Evolutionary conservation across 1,140 invertebrate genomes (phyloP).

Genomic region (Meloidogyne exigua): DNA sequence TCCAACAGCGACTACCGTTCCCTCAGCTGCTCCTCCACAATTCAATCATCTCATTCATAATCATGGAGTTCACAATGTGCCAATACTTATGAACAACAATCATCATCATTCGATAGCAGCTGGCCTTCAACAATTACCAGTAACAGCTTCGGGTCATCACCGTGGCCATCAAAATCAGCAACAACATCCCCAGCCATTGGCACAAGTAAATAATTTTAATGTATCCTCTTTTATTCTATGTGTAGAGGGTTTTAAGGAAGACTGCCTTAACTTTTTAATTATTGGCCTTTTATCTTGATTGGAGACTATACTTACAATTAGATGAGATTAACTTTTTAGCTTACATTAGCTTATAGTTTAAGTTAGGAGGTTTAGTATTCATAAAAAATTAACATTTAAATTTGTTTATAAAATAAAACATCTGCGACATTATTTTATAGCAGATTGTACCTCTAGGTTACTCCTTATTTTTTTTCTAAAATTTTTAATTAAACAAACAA

Average conservation of each 20-base stretch:
- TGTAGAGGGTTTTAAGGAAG: background rate
- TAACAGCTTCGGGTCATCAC: background rate
- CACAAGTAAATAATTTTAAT: no score
- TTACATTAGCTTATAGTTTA: no score
- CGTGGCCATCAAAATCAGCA: background rate
- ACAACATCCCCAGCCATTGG: background rate
- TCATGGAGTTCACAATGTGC: background rate
- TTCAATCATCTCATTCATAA: background rate
- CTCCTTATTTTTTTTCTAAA: no score
- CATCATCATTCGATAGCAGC: background rate
- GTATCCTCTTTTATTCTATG: no score
- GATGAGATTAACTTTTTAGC: no score
- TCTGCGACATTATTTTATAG: no score
- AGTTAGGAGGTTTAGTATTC: no score
- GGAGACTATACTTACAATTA: no score
- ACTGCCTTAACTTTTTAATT: background rate
- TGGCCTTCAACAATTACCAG: background rate
- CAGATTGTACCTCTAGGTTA: no score
- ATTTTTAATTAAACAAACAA: background rate
- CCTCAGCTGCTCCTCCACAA: background rate
- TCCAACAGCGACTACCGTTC: background rate
- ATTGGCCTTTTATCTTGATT: no score
- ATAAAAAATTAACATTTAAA: no score
- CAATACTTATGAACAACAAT: slow-evolving; percentile 10
- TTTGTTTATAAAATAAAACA: no score